phyloP scores from a whole-genome alignment of 53 echinoderm and acorn worm genomes.

The Echinarachnius parma region DNA sequence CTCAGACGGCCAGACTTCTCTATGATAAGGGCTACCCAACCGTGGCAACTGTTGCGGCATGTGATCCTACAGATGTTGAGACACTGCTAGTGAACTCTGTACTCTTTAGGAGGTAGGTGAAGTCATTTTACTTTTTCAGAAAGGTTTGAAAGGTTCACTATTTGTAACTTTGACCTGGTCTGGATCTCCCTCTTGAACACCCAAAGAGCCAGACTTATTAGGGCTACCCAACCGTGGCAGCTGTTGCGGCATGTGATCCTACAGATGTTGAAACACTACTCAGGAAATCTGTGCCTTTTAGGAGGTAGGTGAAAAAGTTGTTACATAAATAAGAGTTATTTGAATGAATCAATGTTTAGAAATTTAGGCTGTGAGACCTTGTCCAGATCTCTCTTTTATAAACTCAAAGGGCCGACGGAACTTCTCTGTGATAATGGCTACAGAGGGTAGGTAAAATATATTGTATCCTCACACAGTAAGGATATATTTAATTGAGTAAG shows the following conservation, averaged over 20 bases:
- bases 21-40: constrained; percentile 71
- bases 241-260: constrained; percentile 61
- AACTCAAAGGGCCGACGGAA: too few relatives aligned
- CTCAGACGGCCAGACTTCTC: constrained; percentile 83
- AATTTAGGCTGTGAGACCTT: too few relatives aligned
- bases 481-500: too few relatives aligned
- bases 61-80: constrained; percentile 71
- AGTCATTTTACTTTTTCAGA: too few relatives aligned
- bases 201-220: constrained; percentile 68
- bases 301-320: constrained; percentile 62
- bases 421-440: too few relatives aligned
- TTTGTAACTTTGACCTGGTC: too few relatives aligned
- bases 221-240: constrained; percentile 62
- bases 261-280: constrained; percentile 61
- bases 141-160: too few relatives aligned
- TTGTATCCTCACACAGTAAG: too few relatives aligned
- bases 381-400: too few relatives aligned
- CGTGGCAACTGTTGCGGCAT: constrained; percentile 70
- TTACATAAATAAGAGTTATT: too few relatives aligned
- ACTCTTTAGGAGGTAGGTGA: constrained; percentile 81
- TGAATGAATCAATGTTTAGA: too few relatives aligned
- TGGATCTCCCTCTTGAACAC: constrained; percentile 81
- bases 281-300: constrained; percentile 75
- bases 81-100: constrained; percentile 71
- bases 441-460: too few relatives aligned